phyloP scores from a whole-genome alignment of 2,113 vertebrate species.

The Pipa parva region DNA sequence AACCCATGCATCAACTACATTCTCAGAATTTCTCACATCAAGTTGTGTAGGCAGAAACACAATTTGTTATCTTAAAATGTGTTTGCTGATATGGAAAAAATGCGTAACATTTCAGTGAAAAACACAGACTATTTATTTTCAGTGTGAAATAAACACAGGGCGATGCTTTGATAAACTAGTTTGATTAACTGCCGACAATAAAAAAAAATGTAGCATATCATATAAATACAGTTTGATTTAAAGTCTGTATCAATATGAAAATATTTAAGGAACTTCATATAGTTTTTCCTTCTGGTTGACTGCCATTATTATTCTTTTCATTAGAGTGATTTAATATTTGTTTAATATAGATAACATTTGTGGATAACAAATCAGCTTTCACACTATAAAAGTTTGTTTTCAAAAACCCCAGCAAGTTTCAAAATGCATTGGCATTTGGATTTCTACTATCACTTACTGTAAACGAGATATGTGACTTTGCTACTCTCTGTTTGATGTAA shows the following conservation, averaged over 20 bases:
- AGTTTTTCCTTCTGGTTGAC: neutral
- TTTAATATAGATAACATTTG: constrained; percentile 1
- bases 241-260: neutral
- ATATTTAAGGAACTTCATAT: neutral
- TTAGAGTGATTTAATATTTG: constrained; percentile 1
- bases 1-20: neutral
- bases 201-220: constrained; percentile 2
- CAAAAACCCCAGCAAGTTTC: too few species aligned
- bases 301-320: neutral
- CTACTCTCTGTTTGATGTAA: too few species aligned
- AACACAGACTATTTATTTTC: neutral
- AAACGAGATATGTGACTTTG: too few species aligned
- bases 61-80: constrained; percentile 4
- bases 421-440: too few species aligned
- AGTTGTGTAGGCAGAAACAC: neutral
- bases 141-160: neutral
- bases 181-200: neutral
- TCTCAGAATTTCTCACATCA: neutral
- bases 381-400: neutral
- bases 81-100: neutral
- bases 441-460: too few species aligned
- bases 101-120: neutral
- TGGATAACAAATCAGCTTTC: neutral
- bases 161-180: neutral
- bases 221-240: neutral